Conservation (phyloP, 2,888 invertebrate species). For the Drepana falcataria region DNA sequence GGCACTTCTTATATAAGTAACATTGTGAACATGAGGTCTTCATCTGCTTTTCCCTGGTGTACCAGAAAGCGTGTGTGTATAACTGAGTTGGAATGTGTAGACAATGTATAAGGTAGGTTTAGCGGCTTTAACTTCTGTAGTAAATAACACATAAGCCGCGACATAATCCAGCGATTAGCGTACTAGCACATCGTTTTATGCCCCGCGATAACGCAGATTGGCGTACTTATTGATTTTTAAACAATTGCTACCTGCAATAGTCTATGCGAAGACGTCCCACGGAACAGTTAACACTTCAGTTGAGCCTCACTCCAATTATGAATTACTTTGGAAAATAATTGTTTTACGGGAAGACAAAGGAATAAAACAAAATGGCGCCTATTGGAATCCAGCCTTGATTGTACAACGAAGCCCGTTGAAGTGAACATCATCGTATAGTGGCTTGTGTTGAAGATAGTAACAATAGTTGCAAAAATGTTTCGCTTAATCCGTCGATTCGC, state of each 20-base stretch:
- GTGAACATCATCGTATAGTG: background rate
- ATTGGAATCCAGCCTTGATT: slow-evolving; percentile 44
- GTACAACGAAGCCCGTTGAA: slow-evolving; percentile 6
- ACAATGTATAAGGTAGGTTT: slow-evolving; percentile 27
- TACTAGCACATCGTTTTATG: slow-evolving; percentile 25
- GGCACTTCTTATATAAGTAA: too few relatives aligned
- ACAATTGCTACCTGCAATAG: slow-evolving; percentile 20
- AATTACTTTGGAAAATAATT: slow-evolving; percentile 16
- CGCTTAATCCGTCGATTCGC: slow-evolving; percentile 46
- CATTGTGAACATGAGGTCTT: too few relatives aligned
- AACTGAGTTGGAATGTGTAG: slow-evolving; percentile 8
- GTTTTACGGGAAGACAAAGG: slow-evolving; percentile 2
- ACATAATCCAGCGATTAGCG: slow-evolving; percentile 35
- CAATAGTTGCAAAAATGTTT: slow-evolving; percentile 35
- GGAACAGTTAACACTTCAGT: slow-evolving; percentile 8
- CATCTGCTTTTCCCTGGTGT: too few relatives aligned
- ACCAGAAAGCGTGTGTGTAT: too few relatives aligned
- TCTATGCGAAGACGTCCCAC: slow-evolving; percentile 9
- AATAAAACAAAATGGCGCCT: slow-evolving; percentile 30
- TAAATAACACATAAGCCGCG: slow-evolving; percentile 37
- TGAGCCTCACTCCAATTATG: slow-evolving; percentile 11
- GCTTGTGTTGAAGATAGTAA: background rate
- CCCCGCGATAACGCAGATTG: slow-evolving; percentile 39
- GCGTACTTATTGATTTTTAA: slow-evolving; percentile 24
- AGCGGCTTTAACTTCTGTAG: slow-evolving; percentile 18